Evolutionary conservation across 2,888 invertebrate genomes (phyloP), one percentile per base, ranked within the genome.

Genomic region (Hirtodrosophila duncani): DNA sequence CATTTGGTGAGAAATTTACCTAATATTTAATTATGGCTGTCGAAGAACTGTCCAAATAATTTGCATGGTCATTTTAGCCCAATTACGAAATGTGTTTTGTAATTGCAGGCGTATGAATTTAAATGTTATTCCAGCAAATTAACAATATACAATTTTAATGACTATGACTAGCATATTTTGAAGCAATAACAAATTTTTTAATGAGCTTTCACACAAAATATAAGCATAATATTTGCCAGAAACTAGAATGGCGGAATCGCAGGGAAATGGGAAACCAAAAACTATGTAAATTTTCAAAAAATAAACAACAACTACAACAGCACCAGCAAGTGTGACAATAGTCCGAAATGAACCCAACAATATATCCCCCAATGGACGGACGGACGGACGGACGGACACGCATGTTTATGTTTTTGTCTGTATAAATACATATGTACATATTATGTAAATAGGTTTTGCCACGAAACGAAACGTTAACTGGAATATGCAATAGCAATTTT

Each of bases 21-120:
- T 41, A 29, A 45, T 39, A 59, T 59, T 49, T 34, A 34, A 49
- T 39, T 34, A 56, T 34, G 49, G 34, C 21, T 33, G 8, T 16
- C 45, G 37, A 37, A 56, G 51, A 56, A 45, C 51, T 43, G 42
- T 29, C 46, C n/a, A n/a, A 52, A 48, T 50, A 27, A 41, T 42
- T 65, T 67, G 57, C 68, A 64, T 64, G 55, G 52, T 14, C 72
- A 51, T 56, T 79, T 71, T 37, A 71, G 72, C 65, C 44, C 61
- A 55, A 71, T 77, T 77, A 58, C 57, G 39, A 71, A 52, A 53
- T 55, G 55, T 55, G 41, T 41, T 42, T 43, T 45, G 46, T 66
- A 66, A 45, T 48, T 69, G 62, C 66, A 16, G 17, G 34, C 41
- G 48, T 51, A 61, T 70, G 34, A 60, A 67, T 75, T 63, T 27